Evolutionary conservation across 2,113 vertebrate genomes (phyloP), one percentile per base, ranked within the genome.

Genomic region (Scomber scombrus): DNA sequence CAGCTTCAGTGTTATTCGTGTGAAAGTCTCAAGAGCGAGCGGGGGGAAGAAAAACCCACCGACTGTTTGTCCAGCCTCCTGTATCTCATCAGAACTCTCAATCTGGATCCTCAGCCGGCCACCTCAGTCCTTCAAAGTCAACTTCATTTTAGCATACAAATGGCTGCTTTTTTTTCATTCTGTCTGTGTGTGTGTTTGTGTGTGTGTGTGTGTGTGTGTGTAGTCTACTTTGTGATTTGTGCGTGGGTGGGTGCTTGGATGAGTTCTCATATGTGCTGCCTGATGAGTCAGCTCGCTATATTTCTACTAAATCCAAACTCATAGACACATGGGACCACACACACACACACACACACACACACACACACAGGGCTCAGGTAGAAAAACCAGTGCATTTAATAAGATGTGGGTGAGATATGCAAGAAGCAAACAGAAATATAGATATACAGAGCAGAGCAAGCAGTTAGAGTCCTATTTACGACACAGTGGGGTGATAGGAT

Each of bases 61-160:
- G 77, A 70, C 85, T 81, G 80, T 83, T 86, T 91, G 74, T 89
- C 75, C 80, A 77, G 81, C 79, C 82, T 75, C 31, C 71, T 86
- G 85, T 76, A 85, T 92, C 83, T 90, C 89, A 89, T 93, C 89
- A 91, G 55, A 5, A 65, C 82, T 75, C 91, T 90, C 73, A 85
- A 88, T 91, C 93, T 89, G 78, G 61, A 75, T 64, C 80, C 51
- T 63, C 79, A 66, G 75, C 75, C 56, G 19, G 63, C 78, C 70
- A 77, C 83, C 57, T 70, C 72, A 31, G 55, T 77, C 82, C 71
- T 82, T 90, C 88, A 91, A 91, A 91, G 89, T 93, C 89, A 87
- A 47, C 85, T 85, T 89, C 77, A 77, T 88, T 91, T 91, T 93
- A 80, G 79, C 84, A 87, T 85, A 82, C 80, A 90, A 88, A 89